Evolutionary conservation across 2,888 invertebrate genomes (phyloP).

Genomic region (Plagiodera versicolora): DNA sequence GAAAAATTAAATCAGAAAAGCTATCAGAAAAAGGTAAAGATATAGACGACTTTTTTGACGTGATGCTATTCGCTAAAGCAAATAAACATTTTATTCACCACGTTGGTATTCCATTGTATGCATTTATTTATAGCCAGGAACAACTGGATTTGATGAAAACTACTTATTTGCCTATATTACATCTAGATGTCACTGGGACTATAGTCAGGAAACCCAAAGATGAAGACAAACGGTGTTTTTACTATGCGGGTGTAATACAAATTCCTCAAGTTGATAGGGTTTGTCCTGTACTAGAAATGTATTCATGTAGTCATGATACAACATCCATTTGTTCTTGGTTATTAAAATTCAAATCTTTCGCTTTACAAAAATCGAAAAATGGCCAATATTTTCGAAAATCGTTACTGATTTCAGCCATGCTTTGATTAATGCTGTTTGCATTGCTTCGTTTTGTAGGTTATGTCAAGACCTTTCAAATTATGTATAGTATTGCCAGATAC

Average conservation of each 20-base stretch:
- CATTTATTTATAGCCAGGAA: constrained; percentile 5
- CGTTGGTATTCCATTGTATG: constrained; percentile 12
- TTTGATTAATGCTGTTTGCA: constrained; percentile 2
- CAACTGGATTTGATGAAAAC: constrained; percentile 12
- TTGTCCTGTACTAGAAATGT: constrained; percentile 12
- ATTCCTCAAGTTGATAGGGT: constrained; percentile 4
- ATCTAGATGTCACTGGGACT: constrained; percentile 16
- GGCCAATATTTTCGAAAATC: constrained; percentile 4
- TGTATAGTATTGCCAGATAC: too few species aligned
- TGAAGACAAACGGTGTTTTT: constrained; percentile 10
- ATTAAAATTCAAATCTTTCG: constrained; percentile 12
- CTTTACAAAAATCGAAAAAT: constrained; percentile 1
- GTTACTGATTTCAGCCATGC: constrained; percentile 2
- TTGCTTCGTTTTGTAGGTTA: too few species aligned
- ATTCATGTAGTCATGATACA: constrained; percentile 12
- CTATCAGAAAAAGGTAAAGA: constrained; percentile 9
- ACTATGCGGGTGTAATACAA: constrained; percentile 15
- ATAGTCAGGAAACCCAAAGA: constrained; percentile 6
- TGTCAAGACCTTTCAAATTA: too few species aligned
- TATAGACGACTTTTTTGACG: constrained; percentile 10
- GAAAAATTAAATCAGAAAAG: constrained; percentile 11
- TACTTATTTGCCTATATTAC: constrained; percentile 5
- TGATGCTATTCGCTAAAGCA: constrained; percentile 7
- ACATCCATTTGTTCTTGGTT: constrained; percentile 9
- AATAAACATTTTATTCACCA: not conserved